Base-by-base conservation (phyloP, 2,888 invertebrate species). In the Megalurothrips usitatus region DNA sequence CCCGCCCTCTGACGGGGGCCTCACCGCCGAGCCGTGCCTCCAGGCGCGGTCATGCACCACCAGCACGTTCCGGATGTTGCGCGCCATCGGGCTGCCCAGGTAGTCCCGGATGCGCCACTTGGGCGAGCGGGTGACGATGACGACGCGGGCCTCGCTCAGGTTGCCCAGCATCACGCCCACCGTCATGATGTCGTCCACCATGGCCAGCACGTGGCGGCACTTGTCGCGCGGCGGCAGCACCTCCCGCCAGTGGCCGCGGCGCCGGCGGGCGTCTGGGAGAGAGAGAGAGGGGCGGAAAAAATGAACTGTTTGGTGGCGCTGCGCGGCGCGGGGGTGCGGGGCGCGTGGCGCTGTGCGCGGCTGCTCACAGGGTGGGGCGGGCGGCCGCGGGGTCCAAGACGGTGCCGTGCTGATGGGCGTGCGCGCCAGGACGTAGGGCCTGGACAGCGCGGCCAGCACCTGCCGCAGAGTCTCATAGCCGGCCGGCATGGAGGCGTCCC, bases 91-190 rank as follows among this genome's bases (percentile, higher is more conserved):
- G 34, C 91, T 90, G 0, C 90, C 87, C 26, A 94, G 86, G 87
- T 93, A 94, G 84, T 94, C 93, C 81, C 92, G 90, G 0, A 94
- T 90, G 47, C 92, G 91, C 94, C 94, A 94, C 84, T 93, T 93
- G 0, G 93, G 91, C 1, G 93, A 93, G 84, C 91, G 89, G 0
- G 94, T 91, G 0, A 94, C 88, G 0, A 94, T 86, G 0, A 94
- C 88, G 0, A 94, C 91, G 85, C 91, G 92, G 83, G 90, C 91
- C 0, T 88, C 87, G 1, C 89, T 89, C 85, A 93, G 92, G 34
- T 80, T 80, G 79, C 81, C 82, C 17, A 83, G 79, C 43, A 82
- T 58, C 4, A 26, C 78, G 49, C 80, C 80, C 23, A 79, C 47
- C 63, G 68, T 26, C 68, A 75, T 75, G 68, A 75, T 12, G 68